Evolutionary conservation across 2,797 vertebrate species (phyloP), one percentile per base, ranked within the genome.

Genomic region (Galagoides demidoff): DNA sequence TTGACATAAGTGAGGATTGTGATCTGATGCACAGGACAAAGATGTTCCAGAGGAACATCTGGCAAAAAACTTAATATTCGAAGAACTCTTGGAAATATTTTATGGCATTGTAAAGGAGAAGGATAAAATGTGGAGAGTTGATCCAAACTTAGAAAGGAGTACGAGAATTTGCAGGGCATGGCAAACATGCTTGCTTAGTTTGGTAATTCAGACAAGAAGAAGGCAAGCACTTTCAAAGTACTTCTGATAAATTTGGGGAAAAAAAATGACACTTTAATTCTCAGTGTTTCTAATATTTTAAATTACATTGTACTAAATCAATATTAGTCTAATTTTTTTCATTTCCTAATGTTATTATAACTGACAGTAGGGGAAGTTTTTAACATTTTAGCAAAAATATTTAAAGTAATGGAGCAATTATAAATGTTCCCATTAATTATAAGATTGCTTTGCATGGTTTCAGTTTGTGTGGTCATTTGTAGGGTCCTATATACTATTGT

Each of bases 391-490:
- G 39, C 25, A 68, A 76, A 59, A 76, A 49, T 22, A 22, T 81
- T 52, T 82, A 39, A 68, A 87, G 27, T 76, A 49, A 82, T 12
- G 45, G 59, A 76, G 68, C 7, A 49, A 49, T 84, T 84, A 3
- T 61, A 84, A 16, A 16, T 77, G 63, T 83, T 43, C 22, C 61
- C 29, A 74, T 17, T 74, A 39, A 59, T 63, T 76, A n/a, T 76
- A 63, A 89, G 64, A 63, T 84, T 95, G 71, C n/a, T 71, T 92
- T 77, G n/a, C 34, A 34, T 61, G 34, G 19, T 55, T 92, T 95
- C 71, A 89, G 55, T 25, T 61, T 63, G 29, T 23, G 43, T 31
- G 13, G 14, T 92, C 43, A 31, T 43, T 70, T 90, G 77, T 77
- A 55, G 34, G 17, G 55, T 25, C 43, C 55, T 78, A 12, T 77